Evolutionary conservation across 2,888 invertebrate species (phyloP).

Genomic region (Acrobeloides nanus): DNA sequence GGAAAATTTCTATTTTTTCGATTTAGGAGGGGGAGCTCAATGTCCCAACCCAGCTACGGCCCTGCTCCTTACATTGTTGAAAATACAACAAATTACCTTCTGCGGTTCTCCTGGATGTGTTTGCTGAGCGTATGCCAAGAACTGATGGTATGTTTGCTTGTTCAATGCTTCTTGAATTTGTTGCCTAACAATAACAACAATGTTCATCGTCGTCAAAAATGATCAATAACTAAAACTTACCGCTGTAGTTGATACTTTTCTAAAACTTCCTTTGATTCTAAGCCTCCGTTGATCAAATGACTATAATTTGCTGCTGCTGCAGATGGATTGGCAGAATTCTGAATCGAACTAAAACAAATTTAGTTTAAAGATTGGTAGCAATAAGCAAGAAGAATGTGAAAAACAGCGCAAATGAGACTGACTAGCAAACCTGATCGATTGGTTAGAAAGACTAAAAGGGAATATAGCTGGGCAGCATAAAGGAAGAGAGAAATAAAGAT

Average conservation of each 20-base stretch:
- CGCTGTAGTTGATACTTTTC: slow-evolving; percentile 29
- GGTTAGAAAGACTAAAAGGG: too few relatives aligned
- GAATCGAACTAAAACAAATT: too few relatives aligned
- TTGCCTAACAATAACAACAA: slow-evolving; percentile 17
- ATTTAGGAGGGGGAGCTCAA: too few relatives aligned
- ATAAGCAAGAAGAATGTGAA: too few relatives aligned
- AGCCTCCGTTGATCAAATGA: slow-evolving; percentile 17
- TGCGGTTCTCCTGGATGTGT: slow-evolving; percentile 66
- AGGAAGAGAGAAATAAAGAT: too few relatives aligned
- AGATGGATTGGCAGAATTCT: too few relatives aligned
- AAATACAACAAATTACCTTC: slow-evolving; percentile 59
- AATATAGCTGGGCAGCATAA: too few relatives aligned
- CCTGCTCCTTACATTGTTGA: slow-evolving; percentile 3
- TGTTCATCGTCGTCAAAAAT: slow-evolving; percentile 4
- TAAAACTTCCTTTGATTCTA: slow-evolving; percentile 27
- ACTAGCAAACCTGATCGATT: too few relatives aligned
- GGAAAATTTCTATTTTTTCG: slow-evolving; percentile 10
- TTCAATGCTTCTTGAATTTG: slow-evolving; percentile 90
- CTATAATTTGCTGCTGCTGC: too few relatives aligned
- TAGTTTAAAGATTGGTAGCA: too few relatives aligned
- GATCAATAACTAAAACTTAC: slow-evolving; percentile 4
- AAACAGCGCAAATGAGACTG: too few relatives aligned
- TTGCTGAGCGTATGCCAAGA: slow-evolving; percentile 83
- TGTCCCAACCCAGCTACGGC: too few relatives aligned
- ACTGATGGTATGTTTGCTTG: slow-evolving; percentile 73